Evolutionary conservation across 1,140 invertebrate species (phyloP).

Genomic region (Pentalonia nigronervosa): DNA sequence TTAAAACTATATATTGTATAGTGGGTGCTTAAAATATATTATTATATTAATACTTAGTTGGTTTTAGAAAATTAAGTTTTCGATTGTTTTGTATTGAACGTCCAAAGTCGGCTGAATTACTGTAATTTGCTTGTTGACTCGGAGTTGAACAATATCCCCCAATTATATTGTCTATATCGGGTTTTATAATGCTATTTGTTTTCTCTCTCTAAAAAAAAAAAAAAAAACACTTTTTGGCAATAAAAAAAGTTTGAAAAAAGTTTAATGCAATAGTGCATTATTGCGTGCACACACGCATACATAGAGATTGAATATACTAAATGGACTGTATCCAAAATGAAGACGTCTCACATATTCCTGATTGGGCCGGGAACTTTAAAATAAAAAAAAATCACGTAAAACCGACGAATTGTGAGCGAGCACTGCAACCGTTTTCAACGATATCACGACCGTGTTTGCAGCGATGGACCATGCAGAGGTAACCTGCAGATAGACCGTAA

Average conservation of each 20-base stretch:
- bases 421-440: background rate
- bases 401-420: background rate
- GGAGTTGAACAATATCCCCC: background rate
- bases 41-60: background rate
- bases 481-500: background rate
- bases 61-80: background rate
- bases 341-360: background rate
- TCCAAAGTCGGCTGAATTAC: background rate
- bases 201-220: background rate
- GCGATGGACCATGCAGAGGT: background rate
- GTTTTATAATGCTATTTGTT: slow-evolving; percentile 3
- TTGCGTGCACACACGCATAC: background rate
- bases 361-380: background rate
- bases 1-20: too few relatives aligned
- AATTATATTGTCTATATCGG: background rate
- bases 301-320: background rate
- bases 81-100: background rate
- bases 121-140: background rate
- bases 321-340: background rate
- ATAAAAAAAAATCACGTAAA: background rate
- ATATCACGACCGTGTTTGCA: background rate
- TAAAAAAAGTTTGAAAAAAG: background rate
- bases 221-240: background rate
- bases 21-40: too few relatives aligned
- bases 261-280: background rate